Base-by-base conservation (phyloP, 2,113 vertebrate genomes). In the Mesembrinibis cayennensis region DNA sequence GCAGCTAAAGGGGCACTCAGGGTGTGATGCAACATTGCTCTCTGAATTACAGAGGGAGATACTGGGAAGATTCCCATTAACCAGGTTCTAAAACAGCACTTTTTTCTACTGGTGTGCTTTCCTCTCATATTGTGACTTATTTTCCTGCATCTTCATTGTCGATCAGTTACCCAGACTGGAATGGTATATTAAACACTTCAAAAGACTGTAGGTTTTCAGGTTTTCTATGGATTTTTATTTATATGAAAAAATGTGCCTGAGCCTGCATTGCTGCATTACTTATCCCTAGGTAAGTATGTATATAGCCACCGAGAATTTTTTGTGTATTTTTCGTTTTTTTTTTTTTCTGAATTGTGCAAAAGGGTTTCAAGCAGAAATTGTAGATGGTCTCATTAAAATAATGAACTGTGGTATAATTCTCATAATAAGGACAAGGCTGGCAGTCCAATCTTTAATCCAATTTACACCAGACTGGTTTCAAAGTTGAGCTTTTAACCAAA, bases 1-100 rank as follows among this genome's bases (percentile, higher is more conserved):
- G 78, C 72, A 93, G 61, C 71, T 61, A 94, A 71, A 89, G 58
- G 65, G 83, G 47, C 29, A 80, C 81, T 89, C 49, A 50, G 63
- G 36, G 47, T 96, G n/a, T 84, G 90, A 94, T 73, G 82, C 71
- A 93, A 84, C 45, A 52, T 22, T 89, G 32, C 30, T 82, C 17
- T 91, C 86, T 94, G 69, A 89, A 87, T 88, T 93, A 69, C 32
- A 84, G 38, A 94, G 56, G 29, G n/a, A 88, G 53, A 87, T 76
- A 93, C 19, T 82, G 38, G 58, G 53, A 92, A 93, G 38, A 70
- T 71, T 73, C 65, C 58, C 50, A 81, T 92, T 95, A 89, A 94
- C 82, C 85, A 93, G 25, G 13, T 70, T 88, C 53, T 58, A 87
- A 91, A 90, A 4, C 56, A 79, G 29, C 32, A 67, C 30, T 69